Evolutionary conservation across 2,888 invertebrate genomes (phyloP).

Genomic region (Conistra vaccinii): DNA sequence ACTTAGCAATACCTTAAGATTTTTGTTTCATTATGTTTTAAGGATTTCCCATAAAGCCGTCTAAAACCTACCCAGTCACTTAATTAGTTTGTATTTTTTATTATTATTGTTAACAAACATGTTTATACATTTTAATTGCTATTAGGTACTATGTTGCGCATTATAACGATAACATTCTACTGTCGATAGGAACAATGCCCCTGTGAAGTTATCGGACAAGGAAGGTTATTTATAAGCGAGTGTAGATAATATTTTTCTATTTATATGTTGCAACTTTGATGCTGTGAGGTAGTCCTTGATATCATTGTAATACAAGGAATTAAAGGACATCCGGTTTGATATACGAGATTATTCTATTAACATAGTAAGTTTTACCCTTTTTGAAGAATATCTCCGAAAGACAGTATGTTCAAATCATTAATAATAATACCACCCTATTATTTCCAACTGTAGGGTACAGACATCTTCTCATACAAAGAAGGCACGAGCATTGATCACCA

Average conservation of each 20-base stretch:
- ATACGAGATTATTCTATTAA: background rate
- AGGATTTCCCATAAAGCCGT: too few relatives aligned
- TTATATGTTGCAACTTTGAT: slow-evolving; percentile 18
- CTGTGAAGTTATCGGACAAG: slow-evolving; percentile 48
- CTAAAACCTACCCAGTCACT: background rate
- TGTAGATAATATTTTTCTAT: slow-evolving; percentile 3
- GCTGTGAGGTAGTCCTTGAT: slow-evolving; percentile 9
- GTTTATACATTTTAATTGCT: slow-evolving; percentile 31
- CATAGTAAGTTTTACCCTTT: background rate
- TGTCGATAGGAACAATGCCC: slow-evolving; percentile 39
- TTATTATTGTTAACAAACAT: slow-evolving; percentile 20
- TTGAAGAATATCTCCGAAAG: too few relatives aligned
- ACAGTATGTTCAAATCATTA: too few relatives aligned
- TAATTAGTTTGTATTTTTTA: slow-evolving; percentile 25
- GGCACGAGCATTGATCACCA: too few relatives aligned
- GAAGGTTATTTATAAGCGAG: slow-evolving; percentile 52
- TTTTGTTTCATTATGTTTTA: too few relatives aligned
- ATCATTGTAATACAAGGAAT: slow-evolving; percentile 24
- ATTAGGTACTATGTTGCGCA: slow-evolving; percentile 24
- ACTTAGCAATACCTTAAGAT: background rate
- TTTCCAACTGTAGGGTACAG: too few relatives aligned
- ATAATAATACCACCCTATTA: too few relatives aligned
- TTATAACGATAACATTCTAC: slow-evolving; percentile 41
- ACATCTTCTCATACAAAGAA: too few relatives aligned
- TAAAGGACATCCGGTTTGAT: slow-evolving; percentile 28